These are phyloP conservation scores for Caenorhabditis latens DNA, from an alignment of 1,140 invertebrate genomes.

Conservation along the genomic window DNA sequence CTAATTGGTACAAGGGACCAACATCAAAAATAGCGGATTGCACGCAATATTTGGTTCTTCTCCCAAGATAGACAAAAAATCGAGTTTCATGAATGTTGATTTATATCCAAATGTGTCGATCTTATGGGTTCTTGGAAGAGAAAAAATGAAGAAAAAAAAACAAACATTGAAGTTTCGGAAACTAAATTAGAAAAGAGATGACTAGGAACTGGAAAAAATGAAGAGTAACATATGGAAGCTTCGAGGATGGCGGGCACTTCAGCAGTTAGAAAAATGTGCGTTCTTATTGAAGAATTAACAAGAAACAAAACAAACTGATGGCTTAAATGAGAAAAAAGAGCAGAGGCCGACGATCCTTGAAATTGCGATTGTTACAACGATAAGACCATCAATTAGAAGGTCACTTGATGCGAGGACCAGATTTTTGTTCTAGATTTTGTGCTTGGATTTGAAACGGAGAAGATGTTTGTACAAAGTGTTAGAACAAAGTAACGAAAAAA, in stretches of 20 bases:
- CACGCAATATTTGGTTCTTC: slow-evolving; percentile 4
- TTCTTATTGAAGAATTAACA: background rate
- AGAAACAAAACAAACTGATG: slow-evolving; percentile 2
- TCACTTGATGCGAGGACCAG: slow-evolving; percentile 2
- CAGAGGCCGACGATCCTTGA: slow-evolving; percentile 14
- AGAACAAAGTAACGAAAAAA: background rate
- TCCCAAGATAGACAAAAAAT: slow-evolving; percentile 16
- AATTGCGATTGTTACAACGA: slow-evolving; percentile 50
- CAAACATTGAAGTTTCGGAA: background rate
- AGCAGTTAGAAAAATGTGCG: background rate
- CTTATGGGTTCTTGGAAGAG: slow-evolving; percentile 2
- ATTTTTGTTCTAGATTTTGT: background rate
- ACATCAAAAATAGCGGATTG: background rate
- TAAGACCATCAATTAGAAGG: slow-evolving; percentile 48
- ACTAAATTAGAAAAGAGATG: background rate
- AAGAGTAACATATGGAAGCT: slow-evolving; percentile 15
- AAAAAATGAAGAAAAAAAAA: background rate
- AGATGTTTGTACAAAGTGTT: background rate
- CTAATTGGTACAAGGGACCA: background rate
- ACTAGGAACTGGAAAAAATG: background rate
- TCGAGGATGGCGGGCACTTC: background rate
- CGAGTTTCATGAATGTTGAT: slow-evolving; percentile 28
- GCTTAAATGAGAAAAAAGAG: background rate
- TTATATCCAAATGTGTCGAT: slow-evolving; percentile 4
- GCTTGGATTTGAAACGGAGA: background rate